Base-by-base conservation (phyloP, 2,797 vertebrate species). In the Chiroxiphia lanceolata region DNA sequence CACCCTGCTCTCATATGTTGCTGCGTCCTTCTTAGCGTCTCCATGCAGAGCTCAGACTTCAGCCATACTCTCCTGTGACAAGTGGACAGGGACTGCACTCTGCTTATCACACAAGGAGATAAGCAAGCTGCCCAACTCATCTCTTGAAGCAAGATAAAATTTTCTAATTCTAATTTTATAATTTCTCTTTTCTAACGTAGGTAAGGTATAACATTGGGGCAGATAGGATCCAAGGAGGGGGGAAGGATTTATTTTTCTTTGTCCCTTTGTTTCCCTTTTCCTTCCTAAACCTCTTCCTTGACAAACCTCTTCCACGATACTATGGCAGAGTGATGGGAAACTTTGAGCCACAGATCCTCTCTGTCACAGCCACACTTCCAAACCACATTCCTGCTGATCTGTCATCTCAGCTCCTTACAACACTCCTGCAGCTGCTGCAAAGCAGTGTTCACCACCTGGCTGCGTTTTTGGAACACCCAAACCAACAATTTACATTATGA, bases 251-350 rank as follows among this genome's bases (percentile, higher is more conserved):
- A 1, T 78, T 86, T 77, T 59, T 50, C 6, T 38, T 59, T 90
- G 60, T 71, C 68, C 64, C 12, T 68, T 31, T 93, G 45, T 61
- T 91, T 59, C 42, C 53, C 77, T 93, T 84, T 90, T 84, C 59
- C 69, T 95, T 88, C 71, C 78, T 87, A 26, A 63, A 89, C 75
- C 21, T 96, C 59, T 92, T 92, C 42, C 79, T 89, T 95, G 96
- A 80, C 57, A 76, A n/a, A n/a, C n/a, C n/a, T n/a, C n/a, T n/a
- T n/a, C 87, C 82, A 85, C 1, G 7, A 33, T 87, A 64, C 71
- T 21, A 22, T 65, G 53, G 42, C 9, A 16, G 78, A 94, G 76
- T 82, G 83, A 87, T 80, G 86, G 72, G 82, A 96, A 94, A 78
- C 77, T 90, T 68, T 2, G 6, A 84, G 64, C 72, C 83, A 68